phyloP scores from a whole-genome alignment of 2,113 vertebrate species.

The Scartelaos histophorus region DNA sequence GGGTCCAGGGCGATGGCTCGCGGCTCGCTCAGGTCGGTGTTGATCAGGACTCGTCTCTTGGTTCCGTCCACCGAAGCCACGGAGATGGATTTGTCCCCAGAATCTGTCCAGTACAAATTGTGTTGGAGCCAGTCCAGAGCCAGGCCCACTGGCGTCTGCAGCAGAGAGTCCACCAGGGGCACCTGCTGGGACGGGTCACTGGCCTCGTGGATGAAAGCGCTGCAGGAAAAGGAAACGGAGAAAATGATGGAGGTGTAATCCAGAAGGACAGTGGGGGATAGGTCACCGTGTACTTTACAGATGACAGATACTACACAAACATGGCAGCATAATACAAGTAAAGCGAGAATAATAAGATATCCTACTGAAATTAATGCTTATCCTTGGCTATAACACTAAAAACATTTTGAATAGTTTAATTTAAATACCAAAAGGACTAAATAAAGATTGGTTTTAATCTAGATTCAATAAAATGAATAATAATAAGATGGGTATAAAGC shows the following conservation, averaged over 20 bases:
- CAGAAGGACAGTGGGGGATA: neutral
- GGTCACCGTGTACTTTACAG: constrained; percentile 2
- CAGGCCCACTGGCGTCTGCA: constrained; percentile 91
- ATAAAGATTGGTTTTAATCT: neutral
- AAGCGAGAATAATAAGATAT: neutral
- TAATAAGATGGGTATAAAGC: neutral
- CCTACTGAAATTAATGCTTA: neutral
- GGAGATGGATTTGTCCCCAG: constrained; percentile 91
- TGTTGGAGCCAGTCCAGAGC: constrained; percentile 97
- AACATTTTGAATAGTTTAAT: neutral
- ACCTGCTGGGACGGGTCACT: constrained; percentile 86
- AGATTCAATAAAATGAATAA: neutral
- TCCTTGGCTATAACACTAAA: neutral
- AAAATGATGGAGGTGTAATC: neutral
- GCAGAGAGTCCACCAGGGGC: constrained; percentile 82
- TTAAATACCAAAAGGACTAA: neutral
- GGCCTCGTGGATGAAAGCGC: constrained; percentile 93
- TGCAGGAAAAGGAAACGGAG: constrained; percentile 51
- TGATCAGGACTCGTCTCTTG: constrained; percentile 88
- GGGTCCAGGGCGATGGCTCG: constrained; percentile 93
- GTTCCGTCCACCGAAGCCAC: constrained; percentile 89
- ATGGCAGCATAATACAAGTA: neutral
- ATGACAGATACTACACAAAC: constrained; percentile 3
- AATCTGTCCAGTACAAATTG: constrained; percentile 98
- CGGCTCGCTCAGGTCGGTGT: constrained; percentile 87